Percentiles rank a stretch among this genome's conserved stretches.
These are phyloP conservation scores for Tamias sibiricus DNA, from an alignment of 2,113 vertebrate genomes.

Conservation along the genomic window DNA sequence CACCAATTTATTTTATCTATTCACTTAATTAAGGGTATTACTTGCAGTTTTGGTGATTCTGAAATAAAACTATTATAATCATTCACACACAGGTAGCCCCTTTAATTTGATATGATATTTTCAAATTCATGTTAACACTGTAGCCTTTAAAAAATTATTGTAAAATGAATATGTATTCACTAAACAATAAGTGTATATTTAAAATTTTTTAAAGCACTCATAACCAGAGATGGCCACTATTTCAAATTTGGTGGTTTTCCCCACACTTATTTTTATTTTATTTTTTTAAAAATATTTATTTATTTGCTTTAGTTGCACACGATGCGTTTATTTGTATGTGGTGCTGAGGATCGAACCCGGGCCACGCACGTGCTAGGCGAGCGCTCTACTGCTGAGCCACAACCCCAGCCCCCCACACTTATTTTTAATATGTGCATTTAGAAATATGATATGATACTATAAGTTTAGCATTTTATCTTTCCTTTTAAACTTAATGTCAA, in stretches of 20 bases:
- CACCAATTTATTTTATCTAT: neutral
- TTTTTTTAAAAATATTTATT: too few relatives aligned
- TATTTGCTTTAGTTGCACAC: too few relatives aligned
- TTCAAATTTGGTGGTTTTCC: neutral
- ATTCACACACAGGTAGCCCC: neutral
- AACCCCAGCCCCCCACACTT: too few relatives aligned
- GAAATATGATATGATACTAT: neutral
- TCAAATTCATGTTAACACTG: neutral
- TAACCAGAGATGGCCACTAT: neutral
- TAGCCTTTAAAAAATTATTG: conserved; percentile 1
- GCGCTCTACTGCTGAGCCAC: too few relatives aligned
- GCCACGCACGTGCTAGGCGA: too few relatives aligned
- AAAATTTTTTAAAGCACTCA: neutral
- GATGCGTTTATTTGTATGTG: too few relatives aligned
- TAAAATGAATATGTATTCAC: conserved; percentile 15
- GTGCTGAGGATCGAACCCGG: too few relatives aligned
- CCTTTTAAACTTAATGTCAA: neutral
- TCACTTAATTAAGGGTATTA: neutral
- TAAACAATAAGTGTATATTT: neutral
- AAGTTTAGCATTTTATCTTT: neutral
- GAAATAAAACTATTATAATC: neutral
- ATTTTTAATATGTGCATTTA: neutral
- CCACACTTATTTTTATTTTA: neutral
- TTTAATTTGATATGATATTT: neutral
- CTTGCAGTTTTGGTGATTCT: neutral